Evolutionary conservation across 2,888 invertebrate species (phyloP).

Genomic region (Odontothrips loti): DNA sequence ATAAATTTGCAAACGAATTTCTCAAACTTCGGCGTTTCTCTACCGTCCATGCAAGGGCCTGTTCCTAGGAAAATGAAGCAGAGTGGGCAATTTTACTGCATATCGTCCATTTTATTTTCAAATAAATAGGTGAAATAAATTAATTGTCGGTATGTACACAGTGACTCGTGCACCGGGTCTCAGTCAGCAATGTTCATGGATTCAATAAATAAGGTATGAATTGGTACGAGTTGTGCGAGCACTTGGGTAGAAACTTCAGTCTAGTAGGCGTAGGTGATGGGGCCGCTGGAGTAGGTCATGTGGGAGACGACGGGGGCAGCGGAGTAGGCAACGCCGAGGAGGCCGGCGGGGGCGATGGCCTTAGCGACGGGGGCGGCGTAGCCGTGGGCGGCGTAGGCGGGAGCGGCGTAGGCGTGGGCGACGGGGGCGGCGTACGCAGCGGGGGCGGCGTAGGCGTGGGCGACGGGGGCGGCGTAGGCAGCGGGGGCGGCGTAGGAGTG

Average conservation of each 20-base stretch:
- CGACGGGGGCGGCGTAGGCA: constrained; percentile 34
- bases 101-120: neutral
- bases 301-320: constrained; percentile 59
- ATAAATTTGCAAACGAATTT: no score
- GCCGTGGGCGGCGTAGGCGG: constrained; percentile 40
- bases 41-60: no score
- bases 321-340: constrained; percentile 57
- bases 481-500: constrained; percentile 34
- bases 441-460: constrained; percentile 35
- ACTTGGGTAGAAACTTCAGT: neutral
- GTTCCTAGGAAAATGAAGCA: no score
- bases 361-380: constrained; percentile 42
- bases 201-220: neutral
- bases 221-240: neutral
- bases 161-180: neutral
- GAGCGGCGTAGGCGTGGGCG: constrained; percentile 41
- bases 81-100: neutral
- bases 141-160: neutral
- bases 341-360: constrained; percentile 36
- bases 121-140: constrained; percentile 21
- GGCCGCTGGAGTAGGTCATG: constrained; percentile 56
- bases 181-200: neutral
- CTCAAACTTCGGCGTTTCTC: no score
- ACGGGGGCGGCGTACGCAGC: constrained; percentile 37
- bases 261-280: constrained; percentile 55